Evolutionary conservation across 2,113 vertebrate species (phyloP).

Genomic region (Pomatorhinus ruficollis): DNA sequence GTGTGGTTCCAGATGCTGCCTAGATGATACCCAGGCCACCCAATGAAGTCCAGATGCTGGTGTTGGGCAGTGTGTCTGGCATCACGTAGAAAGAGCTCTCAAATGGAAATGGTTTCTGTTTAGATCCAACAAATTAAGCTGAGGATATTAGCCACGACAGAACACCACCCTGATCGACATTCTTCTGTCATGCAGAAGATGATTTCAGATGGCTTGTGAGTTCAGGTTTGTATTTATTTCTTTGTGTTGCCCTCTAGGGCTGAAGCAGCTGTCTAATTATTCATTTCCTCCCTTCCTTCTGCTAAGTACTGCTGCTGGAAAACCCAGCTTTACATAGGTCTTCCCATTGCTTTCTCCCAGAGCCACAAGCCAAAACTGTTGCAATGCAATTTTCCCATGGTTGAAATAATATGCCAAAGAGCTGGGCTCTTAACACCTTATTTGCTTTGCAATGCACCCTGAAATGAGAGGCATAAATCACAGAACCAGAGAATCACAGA

Average conservation of each 20-base stretch:
- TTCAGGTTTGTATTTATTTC: not conserved
- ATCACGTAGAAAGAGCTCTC: not conserved
- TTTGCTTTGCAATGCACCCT: not conserved
- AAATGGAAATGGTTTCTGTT: not conserved
- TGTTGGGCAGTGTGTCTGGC: not conserved
- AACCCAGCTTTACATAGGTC: not conserved
- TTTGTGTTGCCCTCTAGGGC: constrained; percentile 55
- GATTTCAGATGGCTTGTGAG: not conserved
- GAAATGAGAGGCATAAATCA: not conserved
- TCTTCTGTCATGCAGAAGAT: not conserved
- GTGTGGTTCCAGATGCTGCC: not conserved
- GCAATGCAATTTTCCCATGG: not conserved
- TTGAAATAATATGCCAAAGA: not conserved
- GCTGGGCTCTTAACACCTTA: fast-evolving
- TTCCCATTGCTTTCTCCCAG: not conserved
- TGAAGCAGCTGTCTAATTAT: not conserved
- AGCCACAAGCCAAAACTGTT: not conserved
- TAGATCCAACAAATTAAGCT: not conserved
- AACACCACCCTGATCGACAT: not conserved
- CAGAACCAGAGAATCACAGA: not conserved
- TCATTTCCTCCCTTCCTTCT: not conserved
- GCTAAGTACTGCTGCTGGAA: not conserved
- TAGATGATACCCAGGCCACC: too few species aligned
- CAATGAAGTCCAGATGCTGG: not conserved
- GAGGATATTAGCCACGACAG: not conserved